Evolutionary conservation across 2,113 vertebrate species (phyloP).

Genomic region (Typhlomys cinereus): DNA sequence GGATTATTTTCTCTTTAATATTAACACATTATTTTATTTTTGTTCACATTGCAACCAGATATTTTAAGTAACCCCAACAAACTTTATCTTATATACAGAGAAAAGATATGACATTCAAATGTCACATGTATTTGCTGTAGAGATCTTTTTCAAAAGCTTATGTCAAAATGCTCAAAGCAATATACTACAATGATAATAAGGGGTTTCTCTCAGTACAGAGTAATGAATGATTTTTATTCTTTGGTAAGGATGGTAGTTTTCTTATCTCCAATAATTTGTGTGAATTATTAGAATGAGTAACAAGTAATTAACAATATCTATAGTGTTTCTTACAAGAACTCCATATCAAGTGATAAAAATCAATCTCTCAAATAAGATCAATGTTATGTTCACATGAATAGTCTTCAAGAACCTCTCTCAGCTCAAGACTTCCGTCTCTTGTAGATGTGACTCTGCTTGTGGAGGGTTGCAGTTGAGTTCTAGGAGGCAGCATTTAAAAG

Average conservation of each 20-base stretch:
- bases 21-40: background rate
- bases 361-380: background rate
- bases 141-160: background rate
- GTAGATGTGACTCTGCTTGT: background rate
- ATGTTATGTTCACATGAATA: background rate
- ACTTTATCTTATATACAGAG: background rate
- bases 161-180: background rate
- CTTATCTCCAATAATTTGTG: background rate
- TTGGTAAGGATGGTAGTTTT: background rate
- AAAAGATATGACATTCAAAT: conserved; percentile 44
- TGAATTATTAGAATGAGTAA: background rate
- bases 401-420: background rate
- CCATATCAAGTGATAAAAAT: background rate
- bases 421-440: background rate
- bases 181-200: background rate
- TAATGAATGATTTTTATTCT: background rate
- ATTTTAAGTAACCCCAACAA: conserved; percentile 39
- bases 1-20: background rate
- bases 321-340: background rate
- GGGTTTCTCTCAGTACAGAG: background rate
- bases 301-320: background rate
- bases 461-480: background rate
- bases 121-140: background rate
- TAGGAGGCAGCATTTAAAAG: background rate
- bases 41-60: background rate